Evolutionary conservation across 2,797 vertebrate species (phyloP), one percentile per base, ranked within the genome.

Genomic region (Urophycis tenuis): DNA sequence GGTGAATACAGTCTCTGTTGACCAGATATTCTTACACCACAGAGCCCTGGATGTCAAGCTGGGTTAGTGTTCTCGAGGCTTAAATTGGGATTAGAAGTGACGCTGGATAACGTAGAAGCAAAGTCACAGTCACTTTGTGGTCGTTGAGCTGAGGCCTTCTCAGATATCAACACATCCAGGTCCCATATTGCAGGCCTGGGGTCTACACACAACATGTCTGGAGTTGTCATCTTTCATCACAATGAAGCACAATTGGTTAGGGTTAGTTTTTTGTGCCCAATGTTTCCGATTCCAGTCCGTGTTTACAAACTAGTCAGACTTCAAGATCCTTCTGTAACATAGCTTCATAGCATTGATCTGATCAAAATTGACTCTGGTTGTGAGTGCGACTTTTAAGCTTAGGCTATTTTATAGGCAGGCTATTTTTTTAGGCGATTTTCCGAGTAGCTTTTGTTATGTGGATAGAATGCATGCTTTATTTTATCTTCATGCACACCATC

Each of bases 41-140:
- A 82, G 81, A 74, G 41, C 2, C 1, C 76, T 79, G 41, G 71
- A 81, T 77, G 77, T 73, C 71, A 70, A 34, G 83, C 78, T 83
- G 80, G 0, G 0, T 79, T 75, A 83, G 75, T 1, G 69, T 75
- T 79, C 60, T 36, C 32, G 49, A 79, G 72, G 79, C 70, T 85
- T 85, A 85, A 81, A 79, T 84, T 77, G 83, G 89, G 88, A 91
- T 90, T 89, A 88, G 80, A 82, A 69, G 60, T 3, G 60, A 67
- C 4, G 60, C n/a, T 10, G 11, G 60, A 67, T 67, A 25, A 30
- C 60, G 60, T 29, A 67, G 41, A 67, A 67, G 60, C 60, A 67
- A 14, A 49, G n/a, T 73, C 36, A 17, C 53, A 7, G 3, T 67
- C 60, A 67, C 60, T 67, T 67, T 29, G n/a, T 67, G 60, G 60